Base-by-base conservation (phyloP, 30 jellyfish, hydroid and myxozoan species). In the Cassiopea xamachana region DNA sequence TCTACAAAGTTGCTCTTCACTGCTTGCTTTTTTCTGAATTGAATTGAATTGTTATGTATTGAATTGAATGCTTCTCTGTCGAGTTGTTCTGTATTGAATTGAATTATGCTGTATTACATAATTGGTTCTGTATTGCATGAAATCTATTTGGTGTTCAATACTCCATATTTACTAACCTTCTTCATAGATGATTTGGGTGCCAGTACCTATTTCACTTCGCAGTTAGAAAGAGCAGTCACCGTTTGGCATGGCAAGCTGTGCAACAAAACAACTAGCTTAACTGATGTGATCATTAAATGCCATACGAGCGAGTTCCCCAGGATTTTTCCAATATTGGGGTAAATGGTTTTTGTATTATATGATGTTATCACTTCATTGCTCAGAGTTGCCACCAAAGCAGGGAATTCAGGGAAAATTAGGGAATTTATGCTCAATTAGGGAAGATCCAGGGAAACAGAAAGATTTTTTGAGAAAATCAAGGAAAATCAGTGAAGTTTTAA, bases 161-260 rank as follows among this genome's bases (percentile, higher is more conserved):
- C n/a, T n/a, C n/a, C n/a, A n/a, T n/a, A n/a, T n/a, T n/a, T n/a
- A n/a, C n/a, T n/a, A n/a, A n/a, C n/a, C n/a, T n/a, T n/a, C 50
- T 45, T 75, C 46, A 9, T 27, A 6, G 14, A 16, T 3, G 46
- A 39, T 39, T 2, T 8, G 5, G 84, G 50, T 12, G 48, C 27
- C 68, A 44, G 19, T 10, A 1, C 6, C 7, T 18, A 16, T 7
- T 75, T 45, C 68, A 45, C 12, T 16, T 45, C 60, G 4, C 68
- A 80, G 43, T 49, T 80, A 12, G 89, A 80, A 64, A 80, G 39
- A 13, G 75, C 89, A 5, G 61, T 18, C 10, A 68, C 44, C 6
- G 79, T 80, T 16, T 80, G 89, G 89, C 8, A 79, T 49, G 89
- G 89, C 10, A 80, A 80, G 79, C 89, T 80, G 47, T 80, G 19